Evolutionary conservation across 2,888 invertebrate genomes (phyloP), one percentile per base, ranked within the genome.

Genomic region (Elegia similella): DNA sequence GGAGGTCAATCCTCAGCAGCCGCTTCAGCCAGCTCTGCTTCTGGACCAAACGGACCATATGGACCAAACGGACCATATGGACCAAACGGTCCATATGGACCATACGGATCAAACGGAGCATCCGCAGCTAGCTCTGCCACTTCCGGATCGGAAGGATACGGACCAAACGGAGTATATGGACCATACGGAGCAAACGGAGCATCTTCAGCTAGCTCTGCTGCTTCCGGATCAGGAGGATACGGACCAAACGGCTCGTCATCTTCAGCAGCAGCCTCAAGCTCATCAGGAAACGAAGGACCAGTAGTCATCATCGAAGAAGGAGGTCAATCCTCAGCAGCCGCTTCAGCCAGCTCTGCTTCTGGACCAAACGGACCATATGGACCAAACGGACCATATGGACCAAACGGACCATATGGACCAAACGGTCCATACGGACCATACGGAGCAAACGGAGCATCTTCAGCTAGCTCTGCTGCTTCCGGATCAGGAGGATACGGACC

Each of bases 401-500:
- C 17, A 8, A 16, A 52, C 8, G 23, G 23, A 23, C 2, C 2
- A 23, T 23, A 23, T 5, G 23, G 23, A 23, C 23, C 23, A 23
- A 3, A 23, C 5, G 23, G 23, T 3, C 23, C 55, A 52, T 23
- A 23, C 23, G 52, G 52, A 52, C 38, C 17, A 8, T 38, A 52
- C 8, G 52, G 52, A 52, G 16, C 38, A 15, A 34, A 38, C 52
- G 58, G 29, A 16, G 50, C 54, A 30, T 44, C 43, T 0, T 56
- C 13, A n/a, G 52, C 29, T 6, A 42, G 13, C 8, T 32, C 52
- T 17, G 47, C 17, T 42, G 55, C 48, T 48, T 56, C 55, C 42
- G 56, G 43, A 32, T 56, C 55, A 53, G 59, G 32, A n/a, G 43
- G 43, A n/a, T 43, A 43, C 15, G 43, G 43, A 43, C 43, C 43